phyloP scores from a whole-genome alignment of 2,888 invertebrate species.

The Clitarchus hookeri region DNA sequence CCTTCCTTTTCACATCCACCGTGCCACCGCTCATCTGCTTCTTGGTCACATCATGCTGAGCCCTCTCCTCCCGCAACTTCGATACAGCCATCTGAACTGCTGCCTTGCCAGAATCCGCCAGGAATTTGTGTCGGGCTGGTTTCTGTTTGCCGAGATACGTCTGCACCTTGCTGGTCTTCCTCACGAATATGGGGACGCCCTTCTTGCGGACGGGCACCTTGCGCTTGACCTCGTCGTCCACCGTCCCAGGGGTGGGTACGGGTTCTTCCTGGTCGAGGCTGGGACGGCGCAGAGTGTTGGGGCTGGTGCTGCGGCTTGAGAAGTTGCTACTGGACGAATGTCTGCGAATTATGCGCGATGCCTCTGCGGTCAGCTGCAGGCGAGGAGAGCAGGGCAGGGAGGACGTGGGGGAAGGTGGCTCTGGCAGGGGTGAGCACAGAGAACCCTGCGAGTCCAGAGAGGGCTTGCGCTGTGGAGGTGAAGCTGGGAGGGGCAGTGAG shows the following conservation, averaged over 20 bases:
- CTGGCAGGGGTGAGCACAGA: conserved; percentile 33
- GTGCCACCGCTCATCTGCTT: not conserved
- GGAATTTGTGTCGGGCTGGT: conserved; percentile 15
- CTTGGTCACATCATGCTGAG: not conserved
- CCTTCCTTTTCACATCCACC: conserved; percentile 18
- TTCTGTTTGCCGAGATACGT: conserved; percentile 37
- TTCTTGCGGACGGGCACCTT: conserved; percentile 30
- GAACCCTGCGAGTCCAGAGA: conserved; percentile 43
- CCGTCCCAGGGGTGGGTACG: conserved; percentile 25
- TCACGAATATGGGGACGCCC: conserved; percentile 37
- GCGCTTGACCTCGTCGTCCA: conserved; percentile 21
- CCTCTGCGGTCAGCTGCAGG: conserved; percentile 62
- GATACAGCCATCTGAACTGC: not conserved
- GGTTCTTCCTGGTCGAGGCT: conserved; percentile 27
- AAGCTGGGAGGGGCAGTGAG: not conserved
- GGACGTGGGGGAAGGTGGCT: conserved; percentile 57
- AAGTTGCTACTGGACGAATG: conserved; percentile 71
- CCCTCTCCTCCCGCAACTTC: conserved; percentile 17
- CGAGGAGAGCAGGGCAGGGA: conserved; percentile 65
- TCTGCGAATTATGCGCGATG: conserved; percentile 78
- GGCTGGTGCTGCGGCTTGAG: conserved; percentile 42
- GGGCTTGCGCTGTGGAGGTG: conserved; percentile 40
- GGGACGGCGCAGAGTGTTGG: conserved; percentile 33
- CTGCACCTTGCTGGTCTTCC: conserved; percentile 29
- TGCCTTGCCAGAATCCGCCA: not conserved